phyloP scores from a whole-genome alignment of 2,797 vertebrate species.

The Leptoclinus maculatus region DNA sequence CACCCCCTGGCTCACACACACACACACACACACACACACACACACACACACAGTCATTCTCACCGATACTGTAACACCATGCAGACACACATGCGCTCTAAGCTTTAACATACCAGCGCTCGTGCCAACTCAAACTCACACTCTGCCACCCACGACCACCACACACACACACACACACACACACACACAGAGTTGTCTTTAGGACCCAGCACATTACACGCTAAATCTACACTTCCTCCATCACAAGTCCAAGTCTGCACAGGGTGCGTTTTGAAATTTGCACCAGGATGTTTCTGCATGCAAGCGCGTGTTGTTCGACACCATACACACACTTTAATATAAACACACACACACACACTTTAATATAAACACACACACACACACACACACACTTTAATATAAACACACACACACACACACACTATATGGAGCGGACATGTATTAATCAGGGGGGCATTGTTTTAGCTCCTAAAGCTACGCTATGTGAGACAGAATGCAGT shows the following conservation, averaged over 20 bases:
- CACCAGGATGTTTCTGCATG: slow-evolving; percentile 28
- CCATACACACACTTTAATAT: not conserved
- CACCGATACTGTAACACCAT: slow-evolving; percentile 49
- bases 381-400: not conserved
- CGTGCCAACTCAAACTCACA: slow-evolving; percentile 63
- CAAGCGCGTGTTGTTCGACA: slow-evolving; percentile 30
- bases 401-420: not conserved
- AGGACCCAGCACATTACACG: slow-evolving; percentile 45
- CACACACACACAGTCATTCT: slow-evolving; percentile 5
- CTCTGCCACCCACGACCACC: slow-evolving; percentile 61
- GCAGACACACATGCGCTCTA: slow-evolving; percentile 5
- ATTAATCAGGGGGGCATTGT: slow-evolving; percentile 57
- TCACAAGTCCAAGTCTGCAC: slow-evolving; percentile 38
- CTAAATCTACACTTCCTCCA: slow-evolving; percentile 43
- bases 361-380: not conserved
- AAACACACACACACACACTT: not conserved
- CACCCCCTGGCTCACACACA: slow-evolving; percentile 15
- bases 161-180: slow-evolving; percentile 26
- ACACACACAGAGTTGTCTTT: slow-evolving; percentile 33
- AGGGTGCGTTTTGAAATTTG: slow-evolving; percentile 30
- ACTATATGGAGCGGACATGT: slow-evolving; percentile 13
- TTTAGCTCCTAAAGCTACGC: slow-evolving; percentile 62
- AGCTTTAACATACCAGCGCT: slow-evolving; percentile 55
- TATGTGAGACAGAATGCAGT: slow-evolving; percentile 53
- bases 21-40: slow-evolving; percentile 17